phyloP scores from a whole-genome alignment of 2,888 invertebrate genomes.

The Anagyrus pseudococci region DNA sequence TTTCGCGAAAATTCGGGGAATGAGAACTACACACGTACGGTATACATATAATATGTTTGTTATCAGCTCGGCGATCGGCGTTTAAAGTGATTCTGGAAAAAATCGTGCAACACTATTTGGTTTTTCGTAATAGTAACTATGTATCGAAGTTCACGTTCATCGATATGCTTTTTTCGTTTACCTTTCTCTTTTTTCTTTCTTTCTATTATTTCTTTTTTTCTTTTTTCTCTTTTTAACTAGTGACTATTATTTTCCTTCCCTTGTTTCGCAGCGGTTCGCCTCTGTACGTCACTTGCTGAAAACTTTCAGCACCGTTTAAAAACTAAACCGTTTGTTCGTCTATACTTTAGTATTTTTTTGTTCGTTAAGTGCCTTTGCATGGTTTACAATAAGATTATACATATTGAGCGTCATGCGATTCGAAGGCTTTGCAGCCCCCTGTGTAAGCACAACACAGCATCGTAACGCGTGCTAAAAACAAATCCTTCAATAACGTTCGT shows the following conservation, averaged over 20 bases:
- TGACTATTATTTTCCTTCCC: conserved; percentile 35
- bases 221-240: conserved; percentile 27
- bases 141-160: conserved; percentile 25
- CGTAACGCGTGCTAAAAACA: too few species aligned
- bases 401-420: conserved; percentile 5
- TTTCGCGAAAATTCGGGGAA: background rate
- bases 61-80: conserved; percentile 12
- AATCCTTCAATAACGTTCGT: background rate
- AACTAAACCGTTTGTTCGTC: conserved; percentile 13
- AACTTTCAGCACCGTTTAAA: conserved; percentile 33
- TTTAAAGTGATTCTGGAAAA: conserved; percentile 29
- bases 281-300: conserved; percentile 18
- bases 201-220: conserved; percentile 9
- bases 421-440: background rate
- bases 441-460: too few species aligned
- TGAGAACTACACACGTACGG: conserved; percentile 9
- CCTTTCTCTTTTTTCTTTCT: conserved; percentile 16
- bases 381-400: background rate
- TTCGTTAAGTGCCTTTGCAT: background rate
- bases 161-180: conserved; percentile 12
- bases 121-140: conserved; percentile 39
- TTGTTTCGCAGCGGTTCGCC: conserved; percentile 19
- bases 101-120: conserved; percentile 39
- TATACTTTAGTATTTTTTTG: conserved; percentile 11
- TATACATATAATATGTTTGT: conserved; percentile 11